Evolutionary conservation across 2,113 vertebrate species (phyloP), one percentile per base, ranked within the genome.

Genomic region (Pollimyrus isidori): DNA sequence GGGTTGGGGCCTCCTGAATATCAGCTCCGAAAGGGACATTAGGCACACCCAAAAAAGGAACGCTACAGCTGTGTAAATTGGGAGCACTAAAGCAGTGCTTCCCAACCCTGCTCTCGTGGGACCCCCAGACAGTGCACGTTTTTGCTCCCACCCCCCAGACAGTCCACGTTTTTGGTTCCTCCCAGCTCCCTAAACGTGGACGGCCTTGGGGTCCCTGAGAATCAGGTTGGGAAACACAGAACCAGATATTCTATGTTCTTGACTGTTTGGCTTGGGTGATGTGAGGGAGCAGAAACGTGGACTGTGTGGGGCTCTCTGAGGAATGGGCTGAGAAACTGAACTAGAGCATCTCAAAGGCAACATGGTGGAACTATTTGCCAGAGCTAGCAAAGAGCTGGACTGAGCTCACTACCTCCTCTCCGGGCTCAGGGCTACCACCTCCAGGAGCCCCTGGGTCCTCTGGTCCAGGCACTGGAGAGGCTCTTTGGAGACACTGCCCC

Each of bases 331-430:
- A 69, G 62, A 13, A 11, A 30, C 62, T n/a, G 23, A 49, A 49
- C 19, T 21, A 49, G 19, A 46, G 17, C 6, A 10, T 11, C 21
- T 3, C 82, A 46, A 42, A 84, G 19, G 9, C 39, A 26, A 85
- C 17, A 85, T 3, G 46, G 23, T 9, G 82, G 21, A 48, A 49
- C 26, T 50, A 30, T 65, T 7, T 13, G 21, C 4, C 45, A 48
- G 45, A 46, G 39, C 50, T 69, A 80, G 35, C 35, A 15, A 35
- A 42, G 35, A 80, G 69, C 26, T 76, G 6, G 17, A 39, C 35
- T 2, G 2, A 42, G 11, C n/a, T 7, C 92, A 93, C 94, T 94
- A 99, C 98, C 97, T 96, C 93, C 94, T 94, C 92, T 98, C 96
- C 0, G 97, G 97, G 94, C 97, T 97, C 92, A 97, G 96, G 58